Base-by-base conservation (phyloP, 1,140 invertebrate species). In the Tribolium castaneum region DNA sequence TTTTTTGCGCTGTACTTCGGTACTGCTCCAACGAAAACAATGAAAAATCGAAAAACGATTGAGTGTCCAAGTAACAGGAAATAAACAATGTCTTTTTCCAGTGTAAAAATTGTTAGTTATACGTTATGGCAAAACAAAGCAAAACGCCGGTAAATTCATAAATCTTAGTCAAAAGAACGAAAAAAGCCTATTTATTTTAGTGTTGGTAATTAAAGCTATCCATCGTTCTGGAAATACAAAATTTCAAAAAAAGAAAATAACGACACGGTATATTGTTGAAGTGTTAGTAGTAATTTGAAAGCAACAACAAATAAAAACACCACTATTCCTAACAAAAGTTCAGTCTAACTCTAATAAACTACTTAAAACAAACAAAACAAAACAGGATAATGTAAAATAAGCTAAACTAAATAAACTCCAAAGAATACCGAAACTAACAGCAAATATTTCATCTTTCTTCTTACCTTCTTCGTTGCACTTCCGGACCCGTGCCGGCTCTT, bases 381-480 rank as follows among this genome's bases (percentile, higher is more conserved):
- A 34, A 34, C 30, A 66, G 3, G 6, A 59, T 19, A 66, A 22
- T 34, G 30, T 25, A 59, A 59, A 72, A 22, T 39, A 59, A 59
- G 19, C 59, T 12, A 35, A 34, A 66, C 59, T 12, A 66, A 66
- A 2, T 19, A 22, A 66, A n/a, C 39, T 22, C 19, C 54, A 73
- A 52, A 72, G 52, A 56, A 56, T 25, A 16, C 2, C 45, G 34
- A 73, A 73, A 73, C 5, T 14, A 52, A 14, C 52, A 52, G 10
- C 3, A 73, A 22, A 3, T 16, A 34, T n/a, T 39, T 3, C 49
- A 50, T 71, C 12, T 49, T 35, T 12, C 5, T 14, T 34, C 78
- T 75, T 83, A 86, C 85, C 86, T 86, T 86, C 86, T 83, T 87
- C 86, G 72, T 84, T 82, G 56, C 82, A 81, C 79, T 83, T 83